phyloP scores from a whole-genome alignment of 2,113 vertebrate genomes.

The Peromyscus maniculatus region DNA sequence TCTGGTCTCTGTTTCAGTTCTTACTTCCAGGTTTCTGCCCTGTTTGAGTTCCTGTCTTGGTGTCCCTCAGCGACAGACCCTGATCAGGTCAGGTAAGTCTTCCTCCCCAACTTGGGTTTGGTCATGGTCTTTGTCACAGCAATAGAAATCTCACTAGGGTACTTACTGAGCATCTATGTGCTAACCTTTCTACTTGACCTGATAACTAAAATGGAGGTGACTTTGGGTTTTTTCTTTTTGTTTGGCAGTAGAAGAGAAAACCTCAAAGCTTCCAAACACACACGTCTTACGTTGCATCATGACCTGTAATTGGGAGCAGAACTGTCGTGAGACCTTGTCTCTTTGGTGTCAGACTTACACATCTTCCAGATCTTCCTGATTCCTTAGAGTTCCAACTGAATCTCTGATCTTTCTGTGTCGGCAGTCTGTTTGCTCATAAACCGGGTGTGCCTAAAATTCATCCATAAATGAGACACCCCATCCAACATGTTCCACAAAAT shows the following conservation, averaged over 20 bases:
- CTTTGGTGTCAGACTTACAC: conserved; percentile 16
- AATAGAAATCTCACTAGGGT: background rate
- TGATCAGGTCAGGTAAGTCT: background rate
- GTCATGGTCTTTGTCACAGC: background rate
- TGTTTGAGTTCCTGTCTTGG: background rate
- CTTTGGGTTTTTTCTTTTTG: conserved; percentile 30
- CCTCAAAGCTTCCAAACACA: conserved; percentile 40
- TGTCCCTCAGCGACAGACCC: background rate
- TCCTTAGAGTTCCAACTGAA: conserved; percentile 34
- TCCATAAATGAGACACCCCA: conserved; percentile 69
- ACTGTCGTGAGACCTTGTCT: background rate
- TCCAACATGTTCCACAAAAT: conserved; percentile 48
- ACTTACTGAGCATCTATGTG: background rate
- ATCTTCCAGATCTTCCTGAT: conserved; percentile 64
- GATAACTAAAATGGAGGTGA: conserved; percentile 39
- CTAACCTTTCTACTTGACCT: background rate
- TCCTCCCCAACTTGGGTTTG: background rate
- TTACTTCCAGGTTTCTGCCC: background rate
- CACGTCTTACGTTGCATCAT: conserved; percentile 32
- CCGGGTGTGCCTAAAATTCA: conserved; percentile 65
- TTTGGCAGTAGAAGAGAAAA: conserved; percentile 50
- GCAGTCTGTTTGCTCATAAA: conserved; percentile 70
- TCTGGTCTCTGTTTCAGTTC: background rate
- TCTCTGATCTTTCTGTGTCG: conserved; percentile 61
- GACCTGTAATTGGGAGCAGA: conserved; percentile 72